Evolutionary conservation across 2,113 vertebrate species (phyloP).

Genomic region (Atherinomorus stipes): DNA sequence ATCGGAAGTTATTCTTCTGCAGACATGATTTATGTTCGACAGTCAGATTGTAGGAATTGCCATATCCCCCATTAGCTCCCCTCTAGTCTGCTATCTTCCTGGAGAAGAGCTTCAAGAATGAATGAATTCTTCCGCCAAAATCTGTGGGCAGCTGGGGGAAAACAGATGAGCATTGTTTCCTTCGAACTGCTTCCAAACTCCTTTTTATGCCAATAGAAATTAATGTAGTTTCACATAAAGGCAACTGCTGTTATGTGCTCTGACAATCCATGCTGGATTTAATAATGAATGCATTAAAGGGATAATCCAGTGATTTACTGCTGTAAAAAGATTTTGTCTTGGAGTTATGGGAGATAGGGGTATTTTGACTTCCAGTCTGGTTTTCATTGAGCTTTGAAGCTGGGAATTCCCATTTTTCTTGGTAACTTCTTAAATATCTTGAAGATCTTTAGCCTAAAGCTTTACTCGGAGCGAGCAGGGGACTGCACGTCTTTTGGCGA

Average conservation of each 20-base stretch:
- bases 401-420: neutral
- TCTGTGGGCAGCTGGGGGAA: neutral
- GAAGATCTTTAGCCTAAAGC: neutral
- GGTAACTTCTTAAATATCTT: neutral
- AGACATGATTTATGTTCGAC: too few species aligned
- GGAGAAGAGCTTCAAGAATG: neutral
- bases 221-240: neutral
- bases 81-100: neutral
- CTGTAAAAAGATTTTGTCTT: neutral
- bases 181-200: neutral
- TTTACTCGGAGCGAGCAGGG: neutral
- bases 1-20: too few species aligned
- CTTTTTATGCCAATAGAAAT: too few species aligned
- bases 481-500: too few species aligned
- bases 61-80: too few species aligned
- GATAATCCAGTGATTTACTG: neutral
- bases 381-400: neutral
- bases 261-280: neutral
- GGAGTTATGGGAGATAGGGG: neutral
- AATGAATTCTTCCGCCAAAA: constrained; percentile 9
- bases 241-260: neutral
- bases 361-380: neutral
- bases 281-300: neutral
- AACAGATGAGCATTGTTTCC: neutral
- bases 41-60: too few species aligned